Percentiles rank a stretch among this genome's conserved stretches.
Conservation (phyloP, 2,888 invertebrate species). For the Hymenopus coronatus region DNA sequence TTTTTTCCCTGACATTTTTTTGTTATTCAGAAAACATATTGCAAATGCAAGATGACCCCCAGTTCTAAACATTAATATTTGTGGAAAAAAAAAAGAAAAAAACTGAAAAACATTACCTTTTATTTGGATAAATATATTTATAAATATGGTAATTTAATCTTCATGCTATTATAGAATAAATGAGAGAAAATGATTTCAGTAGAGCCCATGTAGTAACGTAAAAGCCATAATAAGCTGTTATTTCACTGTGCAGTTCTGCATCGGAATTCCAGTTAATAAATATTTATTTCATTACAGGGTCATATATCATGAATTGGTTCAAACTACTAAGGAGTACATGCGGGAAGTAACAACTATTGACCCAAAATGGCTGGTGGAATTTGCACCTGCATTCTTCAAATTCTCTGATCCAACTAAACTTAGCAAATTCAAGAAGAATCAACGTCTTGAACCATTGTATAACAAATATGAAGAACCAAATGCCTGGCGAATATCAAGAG, state of each 20-base stretch:
- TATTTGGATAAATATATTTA: too few species aligned
- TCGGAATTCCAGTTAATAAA: background rate
- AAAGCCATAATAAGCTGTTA: background rate
- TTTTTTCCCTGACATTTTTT: too few species aligned
- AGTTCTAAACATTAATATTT: too few species aligned
- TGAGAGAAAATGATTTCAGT: background rate
- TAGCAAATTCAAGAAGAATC: slow-evolving; percentile 98
- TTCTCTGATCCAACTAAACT: slow-evolving; percentile 98
- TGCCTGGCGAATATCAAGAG: slow-evolving; percentile 96
- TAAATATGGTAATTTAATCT: too few species aligned
- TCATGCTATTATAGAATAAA: background rate
- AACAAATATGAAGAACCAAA: slow-evolving; percentile 99
- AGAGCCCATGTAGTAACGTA: too few species aligned
- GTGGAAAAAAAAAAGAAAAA: too few species aligned
- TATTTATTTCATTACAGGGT: slow-evolving; percentile 60
- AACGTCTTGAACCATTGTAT: slow-evolving; percentile 93
- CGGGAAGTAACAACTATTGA: slow-evolving; percentile 95
- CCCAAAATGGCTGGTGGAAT: slow-evolving; percentile 98
- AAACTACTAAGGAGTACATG: slow-evolving; percentile 99
- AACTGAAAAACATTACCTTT: too few species aligned
- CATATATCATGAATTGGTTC: slow-evolving; percentile 96
- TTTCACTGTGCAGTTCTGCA: too few species aligned
- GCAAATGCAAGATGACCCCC: too few species aligned
- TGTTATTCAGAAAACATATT: too few species aligned
- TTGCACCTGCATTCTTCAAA: slow-evolving; percentile 98